Conservation (phyloP, 2,113 vertebrate species). For the Tamias sibiricus region DNA sequence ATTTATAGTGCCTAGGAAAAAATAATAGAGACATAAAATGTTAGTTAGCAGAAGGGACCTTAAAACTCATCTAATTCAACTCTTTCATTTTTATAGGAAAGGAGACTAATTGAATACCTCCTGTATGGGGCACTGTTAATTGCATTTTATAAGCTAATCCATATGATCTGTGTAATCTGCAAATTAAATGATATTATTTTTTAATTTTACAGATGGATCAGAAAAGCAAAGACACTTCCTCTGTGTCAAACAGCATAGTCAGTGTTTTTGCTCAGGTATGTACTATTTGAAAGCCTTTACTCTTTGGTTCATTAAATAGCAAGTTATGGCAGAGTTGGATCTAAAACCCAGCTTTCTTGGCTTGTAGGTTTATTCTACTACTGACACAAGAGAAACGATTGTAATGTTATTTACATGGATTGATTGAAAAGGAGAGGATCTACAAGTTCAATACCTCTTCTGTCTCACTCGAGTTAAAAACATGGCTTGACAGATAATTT, state of each 20-base stretch:
- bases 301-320: neutral
- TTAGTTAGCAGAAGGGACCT: constrained; percentile 11
- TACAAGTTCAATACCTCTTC: constrained; percentile 38
- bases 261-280: neutral
- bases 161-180: neutral
- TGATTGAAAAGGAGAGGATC: constrained; percentile 5
- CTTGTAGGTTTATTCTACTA: constrained; percentile 37
- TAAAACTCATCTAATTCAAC: neutral
- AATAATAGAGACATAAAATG: constrained; percentile 38
- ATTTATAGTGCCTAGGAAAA: constrained; percentile 38
- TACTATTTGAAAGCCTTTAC: neutral
- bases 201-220: neutral
- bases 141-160: constrained; percentile 35
- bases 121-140: neutral
- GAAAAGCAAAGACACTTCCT: constrained; percentile 41
- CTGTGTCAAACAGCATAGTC: neutral
- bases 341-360: constrained; percentile 41
- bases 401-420: constrained; percentile 58
- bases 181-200: constrained; percentile 21
- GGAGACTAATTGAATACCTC: neutral
- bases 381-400: neutral
- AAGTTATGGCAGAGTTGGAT: neutral
- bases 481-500: constrained; percentile 9
- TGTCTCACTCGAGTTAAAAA: constrained; percentile 48
- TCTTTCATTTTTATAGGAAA: neutral